Evolutionary conservation across 2,797 vertebrate genomes (phyloP).

Genomic region (Sebastes taczanowskii): DNA sequence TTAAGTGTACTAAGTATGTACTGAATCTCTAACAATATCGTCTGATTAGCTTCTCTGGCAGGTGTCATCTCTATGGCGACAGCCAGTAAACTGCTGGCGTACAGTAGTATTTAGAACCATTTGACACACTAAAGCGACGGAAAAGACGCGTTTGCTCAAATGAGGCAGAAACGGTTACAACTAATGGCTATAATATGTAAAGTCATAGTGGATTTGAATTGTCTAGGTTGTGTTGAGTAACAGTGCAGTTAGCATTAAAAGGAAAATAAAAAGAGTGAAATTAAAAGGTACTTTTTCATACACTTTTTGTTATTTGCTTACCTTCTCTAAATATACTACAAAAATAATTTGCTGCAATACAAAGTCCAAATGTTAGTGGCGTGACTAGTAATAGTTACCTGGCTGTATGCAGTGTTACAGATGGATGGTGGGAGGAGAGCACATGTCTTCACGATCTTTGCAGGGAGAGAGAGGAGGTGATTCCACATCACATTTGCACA

Average conservation of each 20-base stretch:
- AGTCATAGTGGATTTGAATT: background rate
- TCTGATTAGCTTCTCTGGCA: background rate
- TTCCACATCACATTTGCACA: constrained; percentile 15
- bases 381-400: background rate
- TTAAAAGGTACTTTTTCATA: background rate
- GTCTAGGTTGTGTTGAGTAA: constrained; percentile 1
- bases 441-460: constrained; percentile 12
- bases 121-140: background rate
- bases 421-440: background rate
- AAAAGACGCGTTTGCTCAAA: constrained; percentile 16
- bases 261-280: no score
- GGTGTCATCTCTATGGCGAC: constrained; percentile 7
- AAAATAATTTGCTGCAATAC: background rate
- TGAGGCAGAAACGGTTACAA: constrained; percentile 21
- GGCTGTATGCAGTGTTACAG: background rate
- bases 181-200: background rate
- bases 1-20: background rate
- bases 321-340: background rate
- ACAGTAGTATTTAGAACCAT: constrained; percentile 4
- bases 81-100: constrained; percentile 10
- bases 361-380: background rate
- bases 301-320: background rate
- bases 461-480: background rate
- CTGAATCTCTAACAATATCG: background rate
- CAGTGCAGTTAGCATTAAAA: background rate